Base-by-base conservation (phyloP, 2,797 vertebrate genomes). In the Schizothorax lantsangensis region DNA sequence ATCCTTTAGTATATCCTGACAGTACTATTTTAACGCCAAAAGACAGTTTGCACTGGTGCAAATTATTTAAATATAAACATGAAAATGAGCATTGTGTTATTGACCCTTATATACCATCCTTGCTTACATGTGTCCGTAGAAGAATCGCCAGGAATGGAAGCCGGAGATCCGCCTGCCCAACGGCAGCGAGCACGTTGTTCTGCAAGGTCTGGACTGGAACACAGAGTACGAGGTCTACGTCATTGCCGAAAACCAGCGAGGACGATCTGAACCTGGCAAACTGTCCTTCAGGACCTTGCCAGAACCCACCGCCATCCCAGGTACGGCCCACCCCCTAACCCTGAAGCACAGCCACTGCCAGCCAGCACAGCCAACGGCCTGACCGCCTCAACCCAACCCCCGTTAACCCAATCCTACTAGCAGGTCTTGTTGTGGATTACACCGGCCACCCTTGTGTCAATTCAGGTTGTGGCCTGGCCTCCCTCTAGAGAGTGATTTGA, bases 171-270 rank as follows among this genome's bases (percentile, higher is more conserved):
- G 97, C 81, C 86, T 98, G 7, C 97, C 98, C 0, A 91, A 93
- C 0, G 87, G 80, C 93, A 98, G 97, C 0, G 96, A 98, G 88
- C 95, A 97, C 5, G 92, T 96, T 33, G 88, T 96, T 91, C 96
- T 99, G 84, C 96, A 90, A 17, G 93, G 96, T 1, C 95, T 99
- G 90, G 97, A 99, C 21, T 99, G 98, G 98, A 97, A 99, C 15
- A 97, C 97, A 0, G 98, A 99, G 87, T 99, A 99, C 0, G 98
- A 98, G 90, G 95, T 99, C n/a, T 94, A 91, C 0, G 97, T 99
- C 88, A 93, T 97, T 72, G 98, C 98, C 0, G 97, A 98, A 93
- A 99, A 99, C 89, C 96, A 97, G 92, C 96, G 97, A 92, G 98
- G 98, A 83, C 97, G 96, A 79, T 99, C 98, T 75, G 91, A 96